Evolutionary conservation across 2,797 vertebrate species (phyloP).

Genomic region (Vireo griseus): DNA sequence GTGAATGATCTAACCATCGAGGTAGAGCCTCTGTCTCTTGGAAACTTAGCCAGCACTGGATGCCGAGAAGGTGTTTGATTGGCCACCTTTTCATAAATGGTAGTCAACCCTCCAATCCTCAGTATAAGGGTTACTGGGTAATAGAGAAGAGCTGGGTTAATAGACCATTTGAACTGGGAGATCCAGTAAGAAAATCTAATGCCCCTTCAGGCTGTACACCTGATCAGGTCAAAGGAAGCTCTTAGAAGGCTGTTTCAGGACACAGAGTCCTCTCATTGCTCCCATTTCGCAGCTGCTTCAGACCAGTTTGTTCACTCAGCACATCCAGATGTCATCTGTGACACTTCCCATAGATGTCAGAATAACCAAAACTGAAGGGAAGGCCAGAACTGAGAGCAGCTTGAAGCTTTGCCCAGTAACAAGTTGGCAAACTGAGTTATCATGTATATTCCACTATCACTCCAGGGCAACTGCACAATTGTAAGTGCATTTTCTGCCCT

Average conservation of each 20-base stretch:
- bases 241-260: not conserved
- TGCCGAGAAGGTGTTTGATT: not conserved
- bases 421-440: not conserved
- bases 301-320: not conserved
- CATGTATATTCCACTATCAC: not conserved
- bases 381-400: not conserved
- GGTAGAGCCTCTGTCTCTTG: not conserved
- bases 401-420: not conserved
- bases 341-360: not conserved
- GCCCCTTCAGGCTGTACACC: not conserved
- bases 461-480: not conserved
- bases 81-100: not conserved
- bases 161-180: not conserved
- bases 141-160: not conserved
- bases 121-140: not conserved
- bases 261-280: not conserved
- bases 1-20: not conserved
- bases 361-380: not conserved
- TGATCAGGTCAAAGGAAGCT: not conserved
- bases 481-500: not conserved
- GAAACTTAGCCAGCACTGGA: not conserved
- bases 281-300: not conserved
- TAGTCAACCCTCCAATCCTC: not conserved
- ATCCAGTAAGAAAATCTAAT: not conserved
- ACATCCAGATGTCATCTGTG: not conserved